These are phyloP conservation scores for Ctenoplectra terminalis DNA, from an alignment of 1,140 invertebrate species.

Conservation along the genomic window DNA sequence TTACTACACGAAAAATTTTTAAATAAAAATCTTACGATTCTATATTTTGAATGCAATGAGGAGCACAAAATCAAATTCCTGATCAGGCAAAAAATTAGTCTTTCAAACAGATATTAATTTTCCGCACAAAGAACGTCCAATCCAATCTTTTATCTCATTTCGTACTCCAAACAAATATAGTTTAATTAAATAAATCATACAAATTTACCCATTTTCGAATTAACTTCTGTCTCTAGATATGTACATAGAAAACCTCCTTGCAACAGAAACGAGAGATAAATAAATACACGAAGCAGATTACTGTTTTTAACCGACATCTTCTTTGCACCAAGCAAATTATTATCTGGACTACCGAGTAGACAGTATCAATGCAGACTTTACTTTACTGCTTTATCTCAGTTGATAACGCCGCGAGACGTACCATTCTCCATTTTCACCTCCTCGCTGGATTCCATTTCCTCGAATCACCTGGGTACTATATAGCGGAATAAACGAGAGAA, in stretches of 20 bases:
- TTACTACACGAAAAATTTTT: neutral
- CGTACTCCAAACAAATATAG: no score
- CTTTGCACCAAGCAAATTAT: slow-evolving; percentile 19
- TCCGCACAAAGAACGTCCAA: neutral
- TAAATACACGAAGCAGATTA: neutral
- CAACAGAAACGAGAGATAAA: neutral
- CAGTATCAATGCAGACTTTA: slow-evolving; percentile 15
- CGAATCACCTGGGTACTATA: neutral
- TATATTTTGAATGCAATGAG: no score
- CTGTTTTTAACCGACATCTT: neutral
- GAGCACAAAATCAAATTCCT: neutral
- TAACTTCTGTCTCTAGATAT: neutral
- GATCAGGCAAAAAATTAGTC: neutral
- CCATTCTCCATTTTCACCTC: slow-evolving; percentile 20
- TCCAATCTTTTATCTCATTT: neutral
- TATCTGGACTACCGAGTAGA: neutral
- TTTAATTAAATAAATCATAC: neutral
- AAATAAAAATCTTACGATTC: neutral
- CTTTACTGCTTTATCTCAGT: slow-evolving; percentile 20
- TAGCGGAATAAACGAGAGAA: neutral
- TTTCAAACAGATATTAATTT: neutral
- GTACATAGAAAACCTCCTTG: no score
- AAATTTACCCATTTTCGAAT: neutral
- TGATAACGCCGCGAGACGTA: slow-evolving; percentile 2
- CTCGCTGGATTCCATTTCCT: slow-evolving; percentile 1